Percentiles rank a stretch among this genome's conserved stretches.
Evolutionary conservation across 2,113 vertebrate species (phyloP).

Genomic region (Larimichthys polyactis): DNA sequence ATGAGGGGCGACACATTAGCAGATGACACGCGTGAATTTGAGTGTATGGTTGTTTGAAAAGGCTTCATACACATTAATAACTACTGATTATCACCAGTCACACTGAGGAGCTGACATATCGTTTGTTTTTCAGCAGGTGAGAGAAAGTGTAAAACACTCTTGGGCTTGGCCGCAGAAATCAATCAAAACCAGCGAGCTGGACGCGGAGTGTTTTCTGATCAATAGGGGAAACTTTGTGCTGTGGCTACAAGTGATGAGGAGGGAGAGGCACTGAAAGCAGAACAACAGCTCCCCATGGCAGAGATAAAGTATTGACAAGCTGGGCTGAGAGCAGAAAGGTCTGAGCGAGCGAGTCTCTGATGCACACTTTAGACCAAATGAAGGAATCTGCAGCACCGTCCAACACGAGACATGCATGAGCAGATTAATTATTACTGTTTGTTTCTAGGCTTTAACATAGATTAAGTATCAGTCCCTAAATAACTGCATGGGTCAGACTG

Average conservation of each 20-base stretch:
- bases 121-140: background rate
- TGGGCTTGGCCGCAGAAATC: conserved; percentile 21
- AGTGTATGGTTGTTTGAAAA: background rate
- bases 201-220: conserved; percentile 37
- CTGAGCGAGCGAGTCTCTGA: background rate
- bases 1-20: background rate
- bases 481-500: background rate
- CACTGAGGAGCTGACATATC: background rate
- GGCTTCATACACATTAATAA: background rate
- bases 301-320: conserved; percentile 15
- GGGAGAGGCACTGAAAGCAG: background rate
- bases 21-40: background rate
- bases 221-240: conserved; percentile 32
- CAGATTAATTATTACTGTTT: background rate
- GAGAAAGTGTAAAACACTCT: conserved; percentile 24
- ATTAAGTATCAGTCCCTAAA: background rate
- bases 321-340: conserved; percentile 1
- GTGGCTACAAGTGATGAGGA: conserved; percentile 26
- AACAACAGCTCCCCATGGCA: conserved; percentile 17
- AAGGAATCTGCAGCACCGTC: background rate
- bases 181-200: conserved; percentile 24
- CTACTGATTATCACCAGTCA: background rate
- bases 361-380: background rate
- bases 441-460: background rate
- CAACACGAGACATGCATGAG: background rate